Evolutionary conservation across 2,888 invertebrate species (phyloP).

Genomic region (Macaria liturata): DNA sequence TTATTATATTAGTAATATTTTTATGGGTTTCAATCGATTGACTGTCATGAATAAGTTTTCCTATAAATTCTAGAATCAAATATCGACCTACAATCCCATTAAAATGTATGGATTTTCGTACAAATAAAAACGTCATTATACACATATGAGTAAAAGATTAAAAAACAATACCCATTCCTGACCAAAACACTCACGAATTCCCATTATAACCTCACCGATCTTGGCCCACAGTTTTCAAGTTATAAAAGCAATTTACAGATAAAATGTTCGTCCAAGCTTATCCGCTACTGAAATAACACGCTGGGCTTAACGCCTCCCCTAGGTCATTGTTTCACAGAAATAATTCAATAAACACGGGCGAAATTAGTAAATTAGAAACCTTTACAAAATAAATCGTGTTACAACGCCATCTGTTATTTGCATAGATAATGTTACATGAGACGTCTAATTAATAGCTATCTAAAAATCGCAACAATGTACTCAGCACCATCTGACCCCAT

Average conservation of each 20-base stretch:
- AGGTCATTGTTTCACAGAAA: constrained; percentile 19
- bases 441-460: no score
- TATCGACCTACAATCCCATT: no score
- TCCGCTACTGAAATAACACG: constrained; percentile 18
- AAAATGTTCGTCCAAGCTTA: constrained; percentile 9
- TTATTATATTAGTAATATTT: no score
- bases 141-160: no score
- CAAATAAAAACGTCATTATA: no score
- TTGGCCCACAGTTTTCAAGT: constrained; percentile 2
- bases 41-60: no score
- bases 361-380: constrained; percentile 22
- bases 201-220: background rate
- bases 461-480: no score
- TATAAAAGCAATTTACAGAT: constrained; percentile 14
- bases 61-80: no score
- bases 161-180: no score
- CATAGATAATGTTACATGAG: background rate
- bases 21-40: no score
- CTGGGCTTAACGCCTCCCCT: constrained; percentile 7
- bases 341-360: constrained; percentile 23
- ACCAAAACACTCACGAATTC: background rate
- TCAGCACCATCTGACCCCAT: no score
- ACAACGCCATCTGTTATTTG: constrained; percentile 18
- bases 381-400: constrained; percentile 22
- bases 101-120: no score